Evolutionary conservation across 2,888 invertebrate genomes (phyloP).

Genomic region (Pollenia labialis): DNA sequence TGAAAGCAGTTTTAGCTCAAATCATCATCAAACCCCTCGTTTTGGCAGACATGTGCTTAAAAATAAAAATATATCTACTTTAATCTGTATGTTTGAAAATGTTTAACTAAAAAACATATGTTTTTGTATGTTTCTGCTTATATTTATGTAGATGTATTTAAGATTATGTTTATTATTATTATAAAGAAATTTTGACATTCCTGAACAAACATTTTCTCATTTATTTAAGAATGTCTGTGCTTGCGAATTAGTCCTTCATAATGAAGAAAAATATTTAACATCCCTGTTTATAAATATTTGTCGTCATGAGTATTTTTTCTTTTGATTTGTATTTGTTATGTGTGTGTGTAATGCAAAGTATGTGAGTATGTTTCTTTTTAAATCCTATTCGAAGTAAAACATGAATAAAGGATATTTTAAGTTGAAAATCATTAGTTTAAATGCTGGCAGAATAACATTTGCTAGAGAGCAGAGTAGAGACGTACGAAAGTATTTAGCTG

Average conservation of each 20-base stretch:
- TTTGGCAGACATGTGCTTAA: conserved; percentile 2
- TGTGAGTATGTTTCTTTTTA: conserved; percentile 10
- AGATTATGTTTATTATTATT: conserved; percentile 39
- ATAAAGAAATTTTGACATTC: conserved; percentile 38
- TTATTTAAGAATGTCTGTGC: not conserved
- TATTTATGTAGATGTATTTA: conserved; percentile 25
- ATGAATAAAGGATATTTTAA: conserved; percentile 59
- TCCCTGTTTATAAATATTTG: not conserved
- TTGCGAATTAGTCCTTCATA: not conserved
- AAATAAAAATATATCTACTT: not conserved
- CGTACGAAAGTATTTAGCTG: not conserved
- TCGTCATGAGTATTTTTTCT: not conserved
- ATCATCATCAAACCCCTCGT: conserved; percentile 5
- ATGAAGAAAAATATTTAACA: conserved; percentile 18
- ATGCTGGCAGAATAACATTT: too few species aligned
- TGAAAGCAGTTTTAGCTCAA: conserved; percentile 43
- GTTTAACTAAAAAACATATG: conserved; percentile 1
- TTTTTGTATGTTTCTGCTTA: conserved; percentile 8
- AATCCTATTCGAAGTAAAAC: conserved; percentile 52
- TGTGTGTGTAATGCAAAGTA: not conserved
- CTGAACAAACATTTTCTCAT: not conserved
- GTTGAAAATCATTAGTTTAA: conserved; percentile 62
- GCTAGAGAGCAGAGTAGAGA: too few species aligned
- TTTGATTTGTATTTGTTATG: conserved; percentile 11
- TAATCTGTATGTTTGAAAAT: not conserved